Conservation (phyloP, 2,113 vertebrate genomes). For the Patagioenas fasciata region DNA sequence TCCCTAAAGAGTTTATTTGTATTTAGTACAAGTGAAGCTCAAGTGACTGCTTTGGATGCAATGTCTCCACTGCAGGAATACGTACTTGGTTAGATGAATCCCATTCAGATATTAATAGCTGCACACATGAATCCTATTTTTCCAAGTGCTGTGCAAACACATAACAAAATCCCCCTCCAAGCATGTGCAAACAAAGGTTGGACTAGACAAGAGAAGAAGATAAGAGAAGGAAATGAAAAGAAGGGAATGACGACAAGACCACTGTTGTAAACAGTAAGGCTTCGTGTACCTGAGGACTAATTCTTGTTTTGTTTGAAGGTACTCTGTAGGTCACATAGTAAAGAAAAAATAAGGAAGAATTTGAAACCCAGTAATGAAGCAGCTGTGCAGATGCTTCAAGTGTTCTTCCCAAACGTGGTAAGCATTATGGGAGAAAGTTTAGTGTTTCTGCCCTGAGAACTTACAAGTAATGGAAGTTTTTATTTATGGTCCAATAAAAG, state of each 20-base stretch:
- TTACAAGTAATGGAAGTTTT: not conserved
- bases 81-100: not conserved
- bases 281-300: not conserved
- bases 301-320: not conserved
- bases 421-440: not conserved
- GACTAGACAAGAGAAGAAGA: not conserved
- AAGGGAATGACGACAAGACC: not conserved
- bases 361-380: not conserved
- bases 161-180: not conserved
- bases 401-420: not conserved
- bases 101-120: not conserved
- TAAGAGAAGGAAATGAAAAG: not conserved
- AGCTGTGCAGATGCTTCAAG: not conserved
- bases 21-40: not conserved
- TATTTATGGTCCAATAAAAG: not conserved
- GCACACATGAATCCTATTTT: not conserved
- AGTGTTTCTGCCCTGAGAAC: not conserved
- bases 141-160: not conserved
- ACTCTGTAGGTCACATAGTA: not conserved
- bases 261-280: accelerated
- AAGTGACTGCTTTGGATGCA: not conserved
- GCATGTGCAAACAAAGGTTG: not conserved
- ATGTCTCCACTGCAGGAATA: not conserved
- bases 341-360: not conserved
- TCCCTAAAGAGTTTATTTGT: not conserved